A percentile compares a stretch with the other conserved stretches of the same genome.
Evolutionary conservation across 2,797 vertebrate genomes (phyloP).

Genomic region (Intellagama lesueurii): DNA sequence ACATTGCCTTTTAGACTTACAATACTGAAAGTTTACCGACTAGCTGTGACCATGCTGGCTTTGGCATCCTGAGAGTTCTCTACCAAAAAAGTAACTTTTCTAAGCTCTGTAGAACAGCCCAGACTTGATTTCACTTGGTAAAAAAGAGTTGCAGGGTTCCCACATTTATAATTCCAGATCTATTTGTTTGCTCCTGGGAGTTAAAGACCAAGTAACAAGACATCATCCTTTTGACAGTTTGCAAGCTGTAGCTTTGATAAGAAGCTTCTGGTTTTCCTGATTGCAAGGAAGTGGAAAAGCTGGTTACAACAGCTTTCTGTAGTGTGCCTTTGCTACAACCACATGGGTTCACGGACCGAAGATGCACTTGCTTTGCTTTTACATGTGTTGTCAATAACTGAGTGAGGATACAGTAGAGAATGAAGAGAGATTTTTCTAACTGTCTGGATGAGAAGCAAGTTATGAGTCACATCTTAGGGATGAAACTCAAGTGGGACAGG

Average conservation of each 20-base stretch:
- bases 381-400: not conserved
- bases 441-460: not conserved
- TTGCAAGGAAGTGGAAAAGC: not conserved
- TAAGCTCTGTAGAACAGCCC: too few relatives aligned
- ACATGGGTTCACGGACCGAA: not conserved
- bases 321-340: not conserved
- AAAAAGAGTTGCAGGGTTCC: not conserved
- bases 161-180: not conserved
- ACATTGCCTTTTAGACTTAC: not conserved
- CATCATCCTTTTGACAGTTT: not conserved
- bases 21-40: too few relatives aligned
- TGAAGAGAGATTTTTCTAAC: not conserved
- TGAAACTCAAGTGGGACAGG: conserved; percentile 10
- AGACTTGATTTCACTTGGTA: not conserved
- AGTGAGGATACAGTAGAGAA: not conserved
- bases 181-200: not conserved
- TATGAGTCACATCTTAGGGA: conserved; percentile 18
- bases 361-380: not conserved
- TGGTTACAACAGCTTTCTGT: not conserved
- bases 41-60: too few relatives aligned
- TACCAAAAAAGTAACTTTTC: not conserved
- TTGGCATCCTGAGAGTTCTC: not conserved
- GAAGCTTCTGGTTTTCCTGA: not conserved
- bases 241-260: too few relatives aligned
- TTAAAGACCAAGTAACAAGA: not conserved